These are phyloP conservation scores for Siphlonurus alternatus DNA, from an alignment of 2,888 invertebrate species.

Conservation along the genomic window DNA sequence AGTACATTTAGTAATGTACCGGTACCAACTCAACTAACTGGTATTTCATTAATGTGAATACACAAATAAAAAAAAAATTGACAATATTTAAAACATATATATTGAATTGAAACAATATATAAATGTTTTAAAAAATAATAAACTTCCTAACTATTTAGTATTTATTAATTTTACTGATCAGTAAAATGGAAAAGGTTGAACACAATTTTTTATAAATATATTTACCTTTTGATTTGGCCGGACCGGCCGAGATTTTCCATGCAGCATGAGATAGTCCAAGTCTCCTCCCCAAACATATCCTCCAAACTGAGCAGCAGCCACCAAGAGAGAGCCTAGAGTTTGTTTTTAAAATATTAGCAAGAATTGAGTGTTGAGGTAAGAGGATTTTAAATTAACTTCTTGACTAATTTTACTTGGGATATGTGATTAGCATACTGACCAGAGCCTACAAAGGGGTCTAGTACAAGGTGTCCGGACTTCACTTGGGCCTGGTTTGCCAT, in stretches of 20 bases:
- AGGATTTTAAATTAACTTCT: no score
- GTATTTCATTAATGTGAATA: neutral
- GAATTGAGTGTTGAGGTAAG: no score
- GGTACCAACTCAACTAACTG: neutral
- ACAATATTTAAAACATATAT: neutral
- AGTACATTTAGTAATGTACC: no score
- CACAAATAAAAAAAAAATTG: neutral
- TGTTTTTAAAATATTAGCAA: neutral
- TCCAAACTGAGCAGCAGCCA: slow-evolving; percentile 82
- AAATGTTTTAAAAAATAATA: slow-evolving; percentile 4
- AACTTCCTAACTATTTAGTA: no score
- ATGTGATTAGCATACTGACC: slow-evolving; percentile 25
- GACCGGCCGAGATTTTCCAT: slow-evolving; percentile 66
- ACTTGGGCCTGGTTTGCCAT: slow-evolving; percentile 91
- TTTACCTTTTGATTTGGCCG: slow-evolving; percentile 56
- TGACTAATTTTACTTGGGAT: no score
- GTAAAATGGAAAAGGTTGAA: no score
- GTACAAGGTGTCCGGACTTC: slow-evolving; percentile 48
- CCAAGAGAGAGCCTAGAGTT: slow-evolving; percentile 47
- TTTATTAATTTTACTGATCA: no score
- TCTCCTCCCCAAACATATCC: slow-evolving; percentile 75
- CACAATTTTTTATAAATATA: no score
- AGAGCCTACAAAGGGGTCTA: slow-evolving; percentile 89
- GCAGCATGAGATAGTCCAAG: slow-evolving; percentile 88
- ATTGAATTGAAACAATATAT: neutral